phyloP scores from a whole-genome alignment of 2,113 vertebrate genomes.

The Microcebus griseorufus region DNA sequence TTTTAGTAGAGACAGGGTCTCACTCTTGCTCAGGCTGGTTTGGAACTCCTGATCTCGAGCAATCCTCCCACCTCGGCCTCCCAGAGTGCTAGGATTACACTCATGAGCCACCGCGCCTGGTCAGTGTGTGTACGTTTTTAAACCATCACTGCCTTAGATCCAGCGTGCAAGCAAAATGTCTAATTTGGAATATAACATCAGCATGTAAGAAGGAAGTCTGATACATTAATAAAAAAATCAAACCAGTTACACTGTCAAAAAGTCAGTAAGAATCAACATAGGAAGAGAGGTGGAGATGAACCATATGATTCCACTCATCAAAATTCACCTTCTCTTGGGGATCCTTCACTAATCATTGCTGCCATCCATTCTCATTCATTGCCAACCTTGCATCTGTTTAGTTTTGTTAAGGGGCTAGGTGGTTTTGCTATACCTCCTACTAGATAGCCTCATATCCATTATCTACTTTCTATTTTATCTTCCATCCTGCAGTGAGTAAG shows the following conservation, averaged over 20 bases:
- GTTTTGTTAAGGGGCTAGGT: background rate
- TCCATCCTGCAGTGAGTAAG: background rate
- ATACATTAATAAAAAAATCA: background rate
- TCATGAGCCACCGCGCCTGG: too few relatives aligned
- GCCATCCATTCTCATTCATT: background rate
- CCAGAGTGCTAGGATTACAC: too few relatives aligned
- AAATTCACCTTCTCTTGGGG: background rate
- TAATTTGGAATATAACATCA: background rate
- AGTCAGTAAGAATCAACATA: background rate
- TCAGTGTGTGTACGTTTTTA: background rate
- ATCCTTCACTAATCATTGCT: background rate
- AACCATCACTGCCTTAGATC: background rate
- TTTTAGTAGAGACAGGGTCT: too few relatives aligned
- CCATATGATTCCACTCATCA: background rate
- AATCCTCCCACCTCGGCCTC: too few relatives aligned
- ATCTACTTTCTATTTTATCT: background rate
- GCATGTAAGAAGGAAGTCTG: background rate
- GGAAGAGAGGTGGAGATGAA: background rate
- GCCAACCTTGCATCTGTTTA: background rate
- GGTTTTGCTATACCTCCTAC: background rate
- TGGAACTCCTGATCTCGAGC: too few relatives aligned
- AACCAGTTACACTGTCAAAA: background rate
- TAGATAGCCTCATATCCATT: background rate
- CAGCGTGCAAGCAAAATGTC: background rate
- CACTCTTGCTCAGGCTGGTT: too few relatives aligned